phyloP scores from a whole-genome alignment of 2,888 invertebrate species.

The Himalopsyche japonica region DNA sequence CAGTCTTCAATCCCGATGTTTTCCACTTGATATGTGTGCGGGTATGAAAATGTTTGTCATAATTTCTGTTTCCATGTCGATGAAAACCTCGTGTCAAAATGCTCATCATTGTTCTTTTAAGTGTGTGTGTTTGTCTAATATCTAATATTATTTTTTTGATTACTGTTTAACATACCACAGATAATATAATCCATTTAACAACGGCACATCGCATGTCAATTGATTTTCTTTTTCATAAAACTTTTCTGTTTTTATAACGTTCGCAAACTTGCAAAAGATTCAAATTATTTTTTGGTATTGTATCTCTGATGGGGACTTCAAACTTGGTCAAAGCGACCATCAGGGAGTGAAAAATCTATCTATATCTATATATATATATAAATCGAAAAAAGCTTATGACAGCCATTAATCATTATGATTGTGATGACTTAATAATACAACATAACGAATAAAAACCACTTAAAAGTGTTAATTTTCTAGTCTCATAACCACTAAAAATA shows the following conservation, averaged over 20 bases:
- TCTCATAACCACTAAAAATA: too few species aligned
- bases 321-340: background rate
- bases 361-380: too few species aligned
- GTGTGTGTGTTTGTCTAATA: slow-evolving; percentile 34
- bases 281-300: background rate
- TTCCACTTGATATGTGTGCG: slow-evolving; percentile 41
- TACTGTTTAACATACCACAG: slow-evolving; percentile 14
- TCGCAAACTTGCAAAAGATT: background rate
- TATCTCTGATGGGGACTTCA: background rate
- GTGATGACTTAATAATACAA: too few species aligned
- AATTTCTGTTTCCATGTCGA: slow-evolving; percentile 39
- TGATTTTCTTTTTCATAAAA: background rate
- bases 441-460: too few species aligned
- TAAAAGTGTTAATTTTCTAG: too few species aligned
- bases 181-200: background rate
- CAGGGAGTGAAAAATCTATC: too few species aligned
- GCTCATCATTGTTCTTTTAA: slow-evolving; percentile 30
- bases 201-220: slow-evolving; percentile 34
- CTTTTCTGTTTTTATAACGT: background rate
- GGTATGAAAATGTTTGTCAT: slow-evolving; percentile 39
- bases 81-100: slow-evolving; percentile 16
- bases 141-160: background rate
- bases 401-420: too few species aligned
- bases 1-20: slow-evolving; percentile 62
- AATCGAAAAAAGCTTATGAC: too few species aligned